Percentiles rank a stretch among this genome's conserved stretches.
Evolutionary conservation across 23 tunicate genomes (phyloP).

Genomic region (Trididemnum clinides): DNA sequence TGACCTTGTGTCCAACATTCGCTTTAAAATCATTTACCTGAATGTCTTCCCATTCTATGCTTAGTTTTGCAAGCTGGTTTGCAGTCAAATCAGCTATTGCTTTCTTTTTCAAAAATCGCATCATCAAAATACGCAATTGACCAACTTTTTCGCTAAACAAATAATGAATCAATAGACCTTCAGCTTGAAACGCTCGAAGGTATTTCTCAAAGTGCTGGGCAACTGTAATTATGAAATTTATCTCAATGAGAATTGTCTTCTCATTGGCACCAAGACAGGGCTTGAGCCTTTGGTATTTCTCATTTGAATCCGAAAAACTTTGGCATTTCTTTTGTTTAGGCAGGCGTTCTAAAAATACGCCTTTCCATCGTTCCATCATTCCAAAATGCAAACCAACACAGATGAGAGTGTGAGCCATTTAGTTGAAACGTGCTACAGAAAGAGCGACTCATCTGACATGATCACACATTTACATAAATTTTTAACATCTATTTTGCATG

Average conservation of each 20-base stretch:
- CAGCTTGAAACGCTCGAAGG: neutral
- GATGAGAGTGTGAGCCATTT: neutral
- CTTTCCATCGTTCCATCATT: neutral
- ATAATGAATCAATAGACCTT: neutral
- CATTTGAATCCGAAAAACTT: neutral
- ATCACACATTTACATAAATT: neutral
- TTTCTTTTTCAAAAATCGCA: conserved; percentile 11
- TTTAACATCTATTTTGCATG: neutral
- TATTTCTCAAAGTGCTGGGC: conserved; percentile 4
- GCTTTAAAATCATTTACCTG: neutral
- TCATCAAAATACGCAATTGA: neutral
- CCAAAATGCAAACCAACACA: neutral
- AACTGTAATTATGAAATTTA: neutral
- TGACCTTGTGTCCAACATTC: neutral
- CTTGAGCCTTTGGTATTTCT: neutral
- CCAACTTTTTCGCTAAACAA: neutral
- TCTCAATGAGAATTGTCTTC: neutral
- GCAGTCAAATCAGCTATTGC: neutral
- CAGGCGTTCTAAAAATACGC: neutral
- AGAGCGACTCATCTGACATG: neutral
- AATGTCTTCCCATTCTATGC: neutral
- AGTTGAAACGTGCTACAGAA: neutral
- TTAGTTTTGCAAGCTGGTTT: neutral
- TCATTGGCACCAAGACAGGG: neutral
- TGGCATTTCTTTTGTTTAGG: neutral